These are phyloP conservation scores for Leontopithecus rosalia DNA, from an alignment of 2,797 vertebrate species.

Conservation along the genomic window DNA sequence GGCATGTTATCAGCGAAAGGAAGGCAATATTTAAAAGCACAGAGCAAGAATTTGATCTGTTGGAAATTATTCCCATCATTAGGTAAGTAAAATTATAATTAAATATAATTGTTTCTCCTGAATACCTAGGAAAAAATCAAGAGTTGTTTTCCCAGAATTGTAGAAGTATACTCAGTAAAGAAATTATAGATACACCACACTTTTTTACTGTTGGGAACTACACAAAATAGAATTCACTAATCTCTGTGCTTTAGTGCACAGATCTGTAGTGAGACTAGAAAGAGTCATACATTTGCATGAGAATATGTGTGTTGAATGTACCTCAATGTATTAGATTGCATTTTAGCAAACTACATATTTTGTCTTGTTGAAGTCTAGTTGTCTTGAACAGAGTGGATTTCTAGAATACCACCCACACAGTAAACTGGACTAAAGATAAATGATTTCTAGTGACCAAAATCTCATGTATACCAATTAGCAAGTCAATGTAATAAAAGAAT, in stretches of 20 bases:
- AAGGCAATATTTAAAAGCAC: neutral
- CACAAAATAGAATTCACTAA: neutral
- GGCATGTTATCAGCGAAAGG: neutral
- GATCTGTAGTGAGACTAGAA: slow-evolving; percentile 1
- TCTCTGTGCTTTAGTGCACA: neutral
- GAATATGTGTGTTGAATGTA: neutral
- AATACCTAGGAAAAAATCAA: neutral
- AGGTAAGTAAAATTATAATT: neutral
- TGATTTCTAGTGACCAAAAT: neutral
- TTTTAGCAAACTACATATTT: neutral
- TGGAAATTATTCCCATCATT: neutral
- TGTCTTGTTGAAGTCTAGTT: neutral
- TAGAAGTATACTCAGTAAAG: neutral
- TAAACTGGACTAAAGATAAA: neutral
- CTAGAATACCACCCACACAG: neutral
- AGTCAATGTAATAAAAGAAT: neutral
- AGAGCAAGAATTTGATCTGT: neutral
- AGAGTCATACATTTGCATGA: neutral
- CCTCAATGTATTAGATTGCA: neutral
- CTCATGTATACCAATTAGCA: neutral
- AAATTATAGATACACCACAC: neutral
- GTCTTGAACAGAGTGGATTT: neutral
- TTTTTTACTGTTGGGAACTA: neutral
- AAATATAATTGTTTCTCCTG: neutral
- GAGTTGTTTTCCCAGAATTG: neutral